These are phyloP conservation scores for Drosophila putrida DNA, from an alignment of 2,888 invertebrate genomes.

Conservation along the genomic window DNA sequence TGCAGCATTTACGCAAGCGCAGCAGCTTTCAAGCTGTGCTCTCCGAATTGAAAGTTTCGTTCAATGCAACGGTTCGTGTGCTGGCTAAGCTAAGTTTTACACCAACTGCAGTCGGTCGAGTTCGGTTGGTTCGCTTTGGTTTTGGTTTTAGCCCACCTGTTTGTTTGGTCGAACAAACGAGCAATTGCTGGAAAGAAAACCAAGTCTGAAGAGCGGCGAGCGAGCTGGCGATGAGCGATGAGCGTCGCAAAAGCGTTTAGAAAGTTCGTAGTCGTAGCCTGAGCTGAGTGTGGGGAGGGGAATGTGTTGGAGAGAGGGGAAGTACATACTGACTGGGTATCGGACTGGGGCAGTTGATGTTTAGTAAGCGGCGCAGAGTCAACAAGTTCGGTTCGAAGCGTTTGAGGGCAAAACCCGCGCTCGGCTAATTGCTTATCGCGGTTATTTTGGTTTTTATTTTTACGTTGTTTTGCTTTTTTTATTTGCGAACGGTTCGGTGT, in stretches of 20 bases:
- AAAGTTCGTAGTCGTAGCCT: slow-evolving; percentile 48
- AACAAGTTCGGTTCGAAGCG: slow-evolving; percentile 69
- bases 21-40: not conserved
- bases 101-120: not conserved
- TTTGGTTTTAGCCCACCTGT: slow-evolving; percentile 37
- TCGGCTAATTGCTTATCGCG: slow-evolving; percentile 57
- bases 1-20: not conserved
- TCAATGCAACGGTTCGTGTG: slow-evolving; percentile 10
- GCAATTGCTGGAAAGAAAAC: slow-evolving; percentile 48
- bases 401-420: slow-evolving; percentile 38
- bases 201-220: slow-evolving; percentile 32
- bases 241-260: slow-evolving; percentile 57
- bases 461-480: slow-evolving; percentile 6
- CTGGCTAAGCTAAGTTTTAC: slow-evolving; percentile 28
- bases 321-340: slow-evolving; percentile 20
- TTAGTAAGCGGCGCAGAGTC: slow-evolving; percentile 78
- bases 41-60: slow-evolving; percentile 1
- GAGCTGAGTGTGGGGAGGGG: not conserved
- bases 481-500: slow-evolving; percentile 25
- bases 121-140: not conserved
- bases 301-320: slow-evolving; percentile 6
- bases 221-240: slow-evolving; percentile 36
- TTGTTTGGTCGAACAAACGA: slow-evolving; percentile 5
- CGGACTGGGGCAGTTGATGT: slow-evolving; percentile 48
- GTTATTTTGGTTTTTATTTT: slow-evolving; percentile 16